These are phyloP conservation scores for Pterois miles DNA, from an alignment of 2,797 vertebrate genomes.

Conservation along the genomic window DNA sequence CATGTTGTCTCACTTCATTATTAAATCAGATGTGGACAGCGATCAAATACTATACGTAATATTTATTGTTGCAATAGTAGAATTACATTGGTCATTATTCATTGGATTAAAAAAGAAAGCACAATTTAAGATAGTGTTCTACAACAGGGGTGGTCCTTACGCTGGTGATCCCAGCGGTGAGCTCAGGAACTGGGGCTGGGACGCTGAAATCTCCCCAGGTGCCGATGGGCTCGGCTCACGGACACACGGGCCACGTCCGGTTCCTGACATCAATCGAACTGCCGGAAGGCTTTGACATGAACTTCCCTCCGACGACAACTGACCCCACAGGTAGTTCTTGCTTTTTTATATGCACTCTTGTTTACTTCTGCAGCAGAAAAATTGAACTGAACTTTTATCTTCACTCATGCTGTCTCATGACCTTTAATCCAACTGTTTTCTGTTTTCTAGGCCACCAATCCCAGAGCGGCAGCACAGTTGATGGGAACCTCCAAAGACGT, in stretches of 20 bases:
- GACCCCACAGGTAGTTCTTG: conserved; percentile 78
- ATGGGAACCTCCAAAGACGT: conserved; percentile 83
- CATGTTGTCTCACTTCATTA: too few species aligned
- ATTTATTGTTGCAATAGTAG: not conserved
- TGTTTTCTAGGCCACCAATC: conserved; percentile 68
- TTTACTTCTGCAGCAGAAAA: not conserved
- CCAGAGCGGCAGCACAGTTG: conserved; percentile 75
- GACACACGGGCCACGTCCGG: conserved; percentile 97
- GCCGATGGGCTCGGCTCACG: conserved; percentile 93
- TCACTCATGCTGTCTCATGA: not conserved
- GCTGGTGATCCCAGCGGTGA: conserved; percentile 84
- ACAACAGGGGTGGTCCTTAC: conserved; percentile 91
- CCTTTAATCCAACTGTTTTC: not conserved
- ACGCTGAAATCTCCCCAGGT: conserved; percentile 81
- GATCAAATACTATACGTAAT: not conserved
- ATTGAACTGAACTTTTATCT: not conserved
- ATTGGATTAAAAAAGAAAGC: not conserved
- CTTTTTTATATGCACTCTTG: not conserved
- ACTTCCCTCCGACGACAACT: conserved; percentile 81
- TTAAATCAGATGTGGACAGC: not conserved
- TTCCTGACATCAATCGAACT: conserved; percentile 96
- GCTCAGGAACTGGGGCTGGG: conserved; percentile 81
- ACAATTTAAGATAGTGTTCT: not conserved
- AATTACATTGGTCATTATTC: not conserved
- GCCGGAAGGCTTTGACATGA: conserved; percentile 90